Base-by-base conservation (phyloP, 2,797 vertebrate genomes). In the Masticophis lateralis region DNA sequence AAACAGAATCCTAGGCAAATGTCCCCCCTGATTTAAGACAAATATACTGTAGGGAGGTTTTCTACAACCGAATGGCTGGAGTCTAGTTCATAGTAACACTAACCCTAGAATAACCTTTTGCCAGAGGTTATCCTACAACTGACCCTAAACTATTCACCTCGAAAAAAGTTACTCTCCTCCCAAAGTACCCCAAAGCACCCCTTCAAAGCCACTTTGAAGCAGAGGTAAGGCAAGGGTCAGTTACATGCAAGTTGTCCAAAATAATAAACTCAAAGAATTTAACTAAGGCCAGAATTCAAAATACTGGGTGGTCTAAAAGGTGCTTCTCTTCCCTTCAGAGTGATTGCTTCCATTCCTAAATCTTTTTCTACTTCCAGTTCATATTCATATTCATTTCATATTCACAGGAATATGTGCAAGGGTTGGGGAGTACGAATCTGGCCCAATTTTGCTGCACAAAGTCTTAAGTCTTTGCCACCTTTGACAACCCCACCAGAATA, bases 81-180 rank as follows among this genome's bases (percentile, higher is more conserved):
- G 95, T 83, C 66, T 91, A 93, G 90, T 91, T 93, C 90, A 88
- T 89, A 63, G 66, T 86, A 93, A 63, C 69, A 93, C 66, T 91
- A 91, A 89, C 66, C 90, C 92, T 57, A 91, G 66, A 90, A 91
- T 93, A 93, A 93, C 66, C 90, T 93, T 93, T 93, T 37, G 55
- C 25, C 27, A 93, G 66, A 91, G 90, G 92, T 93, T 93, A 93
- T 93, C 92, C 92, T 83, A 91, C 90, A 93, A 86, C 47, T 91
- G 92, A 93, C 90, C 92, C 86, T 93, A 88, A 93, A 93, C 90
- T 93, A 93, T 91, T 91, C 92, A 93, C 87, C 92, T 91, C 87
- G 63, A 32, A 51, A 43, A 20, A 66, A 28, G 16, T 79, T 63
- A 14, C 16, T 11, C 56, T 74, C 11, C 18, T 87, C 57, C n/a